Evolutionary conservation across 2,888 invertebrate genomes (phyloP), one percentile per base, ranked within the genome.

Genomic region (Opisthograptis luteolata): DNA sequence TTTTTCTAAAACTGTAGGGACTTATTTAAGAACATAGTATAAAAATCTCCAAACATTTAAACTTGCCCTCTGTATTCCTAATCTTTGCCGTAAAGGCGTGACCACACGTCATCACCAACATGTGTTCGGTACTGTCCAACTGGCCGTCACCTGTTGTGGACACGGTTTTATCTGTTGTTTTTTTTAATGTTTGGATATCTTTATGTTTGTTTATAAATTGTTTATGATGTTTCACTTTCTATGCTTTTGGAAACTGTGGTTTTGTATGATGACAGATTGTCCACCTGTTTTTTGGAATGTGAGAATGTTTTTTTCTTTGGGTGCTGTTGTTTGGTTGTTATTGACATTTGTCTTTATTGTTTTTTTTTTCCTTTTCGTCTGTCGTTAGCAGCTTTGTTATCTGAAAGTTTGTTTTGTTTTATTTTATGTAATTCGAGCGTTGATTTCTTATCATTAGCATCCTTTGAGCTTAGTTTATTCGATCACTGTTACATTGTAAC

Each of bases 91-190:
- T 36, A 46, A 58, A 57, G 60, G 64, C 61, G 62, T 63, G 56
- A 62, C 56, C 57, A 67, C 61, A 63, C 62, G 48, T 63, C 60
- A 53, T 51, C 54, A 69, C 72, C 68, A 64, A 64, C 73, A 70
- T 64, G 56, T 31, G 43, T 58, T 53, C 25, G 28, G 47, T 52
- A 32, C 36, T 52, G 58, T 54, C 64, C 73, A 76, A 73, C 71
- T 71, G 77, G 53, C 64, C 66, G 40, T 59, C 80, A 79, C 79
- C 80, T 79, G 79, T 73, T 73, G 68, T 60, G 22, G 8, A 40
- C 39, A 22, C 34, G 14, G 34, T 17, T n/a, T 46, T 47, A 32
- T 12, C 25, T 10, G 12, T 43, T 22, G 35, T 58, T 44, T 48
- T 55, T 36, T 14, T 30, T 62, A 9, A n/a, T 47, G 56, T 62